Conservation (phyloP, 2,113 vertebrate species). For the Donacobius atricapilla region DNA sequence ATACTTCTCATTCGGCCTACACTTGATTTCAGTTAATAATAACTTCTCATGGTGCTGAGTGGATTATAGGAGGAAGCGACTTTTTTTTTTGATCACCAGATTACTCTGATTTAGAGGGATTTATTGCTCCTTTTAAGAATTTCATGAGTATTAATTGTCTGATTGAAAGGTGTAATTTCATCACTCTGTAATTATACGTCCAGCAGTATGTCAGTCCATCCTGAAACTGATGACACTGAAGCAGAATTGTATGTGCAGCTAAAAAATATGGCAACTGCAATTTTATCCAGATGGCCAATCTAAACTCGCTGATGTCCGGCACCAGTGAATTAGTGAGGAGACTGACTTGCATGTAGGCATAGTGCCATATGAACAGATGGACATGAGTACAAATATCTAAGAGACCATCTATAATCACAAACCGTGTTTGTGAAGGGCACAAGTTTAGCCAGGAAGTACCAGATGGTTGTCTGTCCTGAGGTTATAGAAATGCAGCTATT, state of each 20-base stretch:
- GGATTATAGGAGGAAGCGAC: background rate
- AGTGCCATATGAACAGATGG: conserved; percentile 41
- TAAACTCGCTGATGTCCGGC: background rate
- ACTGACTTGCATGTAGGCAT: background rate
- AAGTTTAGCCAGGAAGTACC: conserved; percentile 30
- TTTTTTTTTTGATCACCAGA: background rate
- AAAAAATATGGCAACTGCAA: background rate
- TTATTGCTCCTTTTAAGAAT: background rate
- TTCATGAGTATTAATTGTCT: background rate
- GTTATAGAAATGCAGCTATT: background rate
- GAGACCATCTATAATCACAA: conserved; percentile 27
- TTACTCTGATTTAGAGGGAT: background rate
- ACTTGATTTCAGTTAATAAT: background rate
- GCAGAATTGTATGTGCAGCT: background rate
- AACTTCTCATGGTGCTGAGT: background rate
- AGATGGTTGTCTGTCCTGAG: conserved; percentile 35
- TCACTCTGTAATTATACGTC: background rate
- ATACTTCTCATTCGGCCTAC: background rate
- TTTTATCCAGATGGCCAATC: background rate
- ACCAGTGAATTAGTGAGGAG: background rate
- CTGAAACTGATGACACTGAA: background rate
- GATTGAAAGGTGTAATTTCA: background rate
- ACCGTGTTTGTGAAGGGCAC: conserved; percentile 24
- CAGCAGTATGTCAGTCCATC: background rate
- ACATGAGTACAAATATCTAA: background rate